These are phyloP conservation scores for Heliothis peltigera DNA, from an alignment of 2,888 invertebrate species.

Conservation along the genomic window DNA sequence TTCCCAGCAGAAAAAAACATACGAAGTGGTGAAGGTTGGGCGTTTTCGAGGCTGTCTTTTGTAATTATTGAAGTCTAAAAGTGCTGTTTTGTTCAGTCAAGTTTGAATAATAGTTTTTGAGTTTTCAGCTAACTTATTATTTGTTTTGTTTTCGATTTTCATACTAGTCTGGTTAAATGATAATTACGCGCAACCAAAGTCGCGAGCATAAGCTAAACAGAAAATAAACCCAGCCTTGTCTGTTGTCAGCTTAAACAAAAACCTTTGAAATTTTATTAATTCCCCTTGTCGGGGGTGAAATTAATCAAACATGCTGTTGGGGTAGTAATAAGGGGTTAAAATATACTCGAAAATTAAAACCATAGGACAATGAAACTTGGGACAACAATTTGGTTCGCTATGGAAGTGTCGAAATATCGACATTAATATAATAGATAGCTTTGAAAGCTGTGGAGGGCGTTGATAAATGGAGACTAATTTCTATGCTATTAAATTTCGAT, in stretches of 20 bases:
- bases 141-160: too few relatives aligned
- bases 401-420: not conserved
- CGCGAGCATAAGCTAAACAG: not conserved
- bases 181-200: too few relatives aligned
- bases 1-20: too few relatives aligned
- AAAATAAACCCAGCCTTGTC: constrained; percentile 35
- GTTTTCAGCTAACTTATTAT: too few relatives aligned
- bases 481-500: too few relatives aligned
- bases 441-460: not conserved
- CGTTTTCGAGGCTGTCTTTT: too few relatives aligned
- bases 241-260: constrained; percentile 46
- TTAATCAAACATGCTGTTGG: constrained; percentile 56
- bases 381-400: not conserved
- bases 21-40: too few relatives aligned
- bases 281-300: constrained; percentile 34
- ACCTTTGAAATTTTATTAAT: constrained; percentile 51
- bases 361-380: not conserved
- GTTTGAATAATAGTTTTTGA: too few relatives aligned
- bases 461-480: too few relatives aligned
- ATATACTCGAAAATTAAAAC: not conserved
- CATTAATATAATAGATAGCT: not conserved
- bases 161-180: too few relatives aligned
- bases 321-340: constrained; percentile 28
- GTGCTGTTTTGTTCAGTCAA: too few relatives aligned
- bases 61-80: too few relatives aligned